Evolutionary conservation across 2,797 vertebrate genomes (phyloP).

Genomic region (Alauda arvensis): DNA sequence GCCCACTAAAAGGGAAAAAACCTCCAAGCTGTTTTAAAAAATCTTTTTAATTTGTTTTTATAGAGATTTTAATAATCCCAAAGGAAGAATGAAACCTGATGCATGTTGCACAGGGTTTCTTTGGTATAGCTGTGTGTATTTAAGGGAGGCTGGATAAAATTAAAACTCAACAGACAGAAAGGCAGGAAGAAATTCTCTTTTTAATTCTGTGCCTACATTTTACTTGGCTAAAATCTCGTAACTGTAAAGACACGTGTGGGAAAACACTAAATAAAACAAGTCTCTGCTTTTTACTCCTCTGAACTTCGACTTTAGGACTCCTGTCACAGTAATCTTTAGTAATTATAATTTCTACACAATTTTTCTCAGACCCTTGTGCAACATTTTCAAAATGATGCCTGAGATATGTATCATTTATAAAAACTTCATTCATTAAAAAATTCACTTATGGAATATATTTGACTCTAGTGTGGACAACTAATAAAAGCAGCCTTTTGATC

Average conservation of each 20-base stretch:
- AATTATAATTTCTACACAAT: not conserved
- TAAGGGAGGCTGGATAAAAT: not conserved
- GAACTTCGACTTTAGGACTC: not conserved
- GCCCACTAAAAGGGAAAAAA: not conserved
- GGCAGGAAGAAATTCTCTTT: not conserved
- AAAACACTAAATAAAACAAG: not conserved
- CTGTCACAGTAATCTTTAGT: not conserved
- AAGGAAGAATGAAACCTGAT: not conserved
- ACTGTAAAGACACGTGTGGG: not conserved
- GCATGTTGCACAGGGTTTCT: not conserved
- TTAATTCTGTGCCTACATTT: not conserved
- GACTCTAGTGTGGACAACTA: not conserved
- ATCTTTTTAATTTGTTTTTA: not conserved
- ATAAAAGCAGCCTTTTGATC: not conserved
- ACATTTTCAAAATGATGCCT: not conserved
- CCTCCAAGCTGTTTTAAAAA: not conserved
- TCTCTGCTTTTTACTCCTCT: not conserved
- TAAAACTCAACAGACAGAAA: not conserved
- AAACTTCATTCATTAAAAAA: not conserved
- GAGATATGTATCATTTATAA: not conserved
- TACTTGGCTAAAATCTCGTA: not conserved
- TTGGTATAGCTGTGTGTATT: not conserved
- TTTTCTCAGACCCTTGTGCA: not conserved
- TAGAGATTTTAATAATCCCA: not conserved
- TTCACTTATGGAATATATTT: not conserved